These are phyloP conservation scores for Nomia melanderi DNA, from an alignment of 1,140 invertebrate genomes.

Conservation along the genomic window DNA sequence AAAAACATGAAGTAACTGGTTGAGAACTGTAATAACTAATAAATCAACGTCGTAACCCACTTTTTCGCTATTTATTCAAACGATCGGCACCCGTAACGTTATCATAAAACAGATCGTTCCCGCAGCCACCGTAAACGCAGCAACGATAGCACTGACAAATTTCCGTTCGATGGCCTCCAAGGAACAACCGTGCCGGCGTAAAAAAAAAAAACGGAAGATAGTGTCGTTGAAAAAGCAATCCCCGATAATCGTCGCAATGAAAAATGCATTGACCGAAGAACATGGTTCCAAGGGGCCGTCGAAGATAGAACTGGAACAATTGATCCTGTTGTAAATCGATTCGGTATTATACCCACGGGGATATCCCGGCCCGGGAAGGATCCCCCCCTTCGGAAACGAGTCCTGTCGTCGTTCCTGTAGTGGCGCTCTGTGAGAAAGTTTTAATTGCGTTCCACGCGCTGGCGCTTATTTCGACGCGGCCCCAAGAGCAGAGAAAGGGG, in stretches of 20 bases:
- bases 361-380: not conserved
- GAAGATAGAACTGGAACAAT: slow-evolving; percentile 10
- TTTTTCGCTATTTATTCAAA: no score
- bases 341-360: not conserved
- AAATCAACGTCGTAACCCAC: no score
- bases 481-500: not conserved
- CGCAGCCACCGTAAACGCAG: no score
- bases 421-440: slow-evolving; percentile 68
- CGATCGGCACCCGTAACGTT: no score
- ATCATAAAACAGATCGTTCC: no score
- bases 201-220: no score
- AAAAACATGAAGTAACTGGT: no score
- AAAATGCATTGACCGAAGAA: slow-evolving; percentile 37
- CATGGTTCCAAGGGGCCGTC: not conserved
- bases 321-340: slow-evolving; percentile 40
- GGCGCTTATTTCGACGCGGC: slow-evolving; percentile 44
- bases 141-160: no score
- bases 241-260: slow-evolving; percentile 20
- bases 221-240: slow-evolving; percentile 19
- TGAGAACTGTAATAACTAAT: no score
- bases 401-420: slow-evolving; percentile 47
- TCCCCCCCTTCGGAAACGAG: slow-evolving; percentile 35
- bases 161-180: no score
- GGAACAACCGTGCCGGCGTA: no score
- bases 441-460: slow-evolving; percentile 71